Conservation (phyloP, 2,888 invertebrate genomes). For the Sphaeridia pumilis region DNA sequence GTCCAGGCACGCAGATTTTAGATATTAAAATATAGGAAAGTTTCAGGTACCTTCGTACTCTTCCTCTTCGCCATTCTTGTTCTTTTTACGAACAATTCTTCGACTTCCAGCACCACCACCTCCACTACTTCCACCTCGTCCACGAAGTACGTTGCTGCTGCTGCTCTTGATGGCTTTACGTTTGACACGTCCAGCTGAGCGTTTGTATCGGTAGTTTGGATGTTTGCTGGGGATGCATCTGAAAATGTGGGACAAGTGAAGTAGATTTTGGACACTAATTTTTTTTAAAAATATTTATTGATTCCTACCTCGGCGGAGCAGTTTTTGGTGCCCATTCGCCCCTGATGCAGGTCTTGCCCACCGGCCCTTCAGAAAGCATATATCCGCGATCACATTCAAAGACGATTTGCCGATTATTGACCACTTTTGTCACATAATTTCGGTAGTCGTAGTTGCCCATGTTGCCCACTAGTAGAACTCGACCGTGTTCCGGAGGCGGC, state of each 20-base stretch:
- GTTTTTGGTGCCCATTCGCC: slow-evolving; percentile 87
- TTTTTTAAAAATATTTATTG: no score
- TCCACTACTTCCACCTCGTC: slow-evolving; percentile 23
- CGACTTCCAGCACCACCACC: slow-evolving; percentile 27
- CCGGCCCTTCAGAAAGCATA: slow-evolving; percentile 71
- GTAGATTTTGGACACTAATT: no score
- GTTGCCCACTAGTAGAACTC: slow-evolving; percentile 81
- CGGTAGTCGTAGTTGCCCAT: slow-evolving; percentile 93
- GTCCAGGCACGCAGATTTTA: no score
- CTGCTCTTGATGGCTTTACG: slow-evolving; percentile 38
- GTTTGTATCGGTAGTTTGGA: slow-evolving; percentile 70
- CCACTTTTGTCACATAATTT: slow-evolving; percentile 78
- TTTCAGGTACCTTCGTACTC: slow-evolving; percentile 38
- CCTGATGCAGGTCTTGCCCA: slow-evolving; percentile 88
- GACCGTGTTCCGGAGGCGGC: slow-evolving; percentile 64
- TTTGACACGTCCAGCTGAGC: slow-evolving; percentile 52
- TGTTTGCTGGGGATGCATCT: slow-evolving; percentile 75
- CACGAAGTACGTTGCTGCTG: slow-evolving; percentile 17
- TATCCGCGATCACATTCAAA: slow-evolving; percentile 91
- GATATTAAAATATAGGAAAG: no score
- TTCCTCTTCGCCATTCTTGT: slow-evolving; percentile 31
- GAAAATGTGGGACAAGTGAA: no score
- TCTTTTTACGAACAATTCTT: slow-evolving; percentile 18
- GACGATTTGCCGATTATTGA: slow-evolving; percentile 88
- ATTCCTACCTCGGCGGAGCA: slow-evolving; percentile 47